A percentile compares a stretch with the other conserved stretches of the same genome.
Evolutionary conservation across 2,888 invertebrate species (phyloP).

Genomic region (Linyphia triangularis): DNA sequence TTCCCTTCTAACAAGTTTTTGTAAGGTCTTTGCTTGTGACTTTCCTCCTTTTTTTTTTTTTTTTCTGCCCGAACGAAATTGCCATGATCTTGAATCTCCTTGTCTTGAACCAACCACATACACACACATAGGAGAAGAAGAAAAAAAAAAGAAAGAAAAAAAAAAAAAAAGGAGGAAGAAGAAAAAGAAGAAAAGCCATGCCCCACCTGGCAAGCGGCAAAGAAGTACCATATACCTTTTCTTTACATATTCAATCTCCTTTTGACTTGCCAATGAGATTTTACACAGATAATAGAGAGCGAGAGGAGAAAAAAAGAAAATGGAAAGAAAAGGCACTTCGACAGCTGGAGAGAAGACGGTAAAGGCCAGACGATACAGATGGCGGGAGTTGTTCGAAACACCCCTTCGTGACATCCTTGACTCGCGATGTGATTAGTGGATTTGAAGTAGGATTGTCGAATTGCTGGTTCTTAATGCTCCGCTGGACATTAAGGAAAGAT

Average conservation of each 20-base stretch:
- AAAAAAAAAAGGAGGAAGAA: background rate
- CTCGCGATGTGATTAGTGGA: slow-evolving; percentile 28
- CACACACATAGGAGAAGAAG: no score
- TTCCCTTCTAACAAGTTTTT: no score
- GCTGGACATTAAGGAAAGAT: no score
- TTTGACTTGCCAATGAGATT: slow-evolving; percentile 71
- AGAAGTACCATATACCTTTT: slow-evolving; percentile 37
- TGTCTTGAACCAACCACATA: no score
- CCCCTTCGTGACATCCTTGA: slow-evolving; percentile 11
- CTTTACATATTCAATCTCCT: slow-evolving; percentile 58
- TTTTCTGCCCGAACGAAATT: background rate
- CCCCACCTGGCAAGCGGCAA: slow-evolving; percentile 58
- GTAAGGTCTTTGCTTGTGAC: no score
- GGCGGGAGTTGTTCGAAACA: slow-evolving; percentile 4
- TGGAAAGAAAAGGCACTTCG: slow-evolving; percentile 21
- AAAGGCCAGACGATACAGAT: slow-evolving; percentile 45
- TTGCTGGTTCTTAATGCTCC: no score
- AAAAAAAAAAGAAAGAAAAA: background rate
- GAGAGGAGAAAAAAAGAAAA: slow-evolving; percentile 43
- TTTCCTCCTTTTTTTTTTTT: background rate
- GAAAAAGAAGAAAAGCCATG: slow-evolving; percentile 17
- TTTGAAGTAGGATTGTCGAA: no score
- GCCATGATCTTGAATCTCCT: no score
- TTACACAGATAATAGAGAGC: slow-evolving; percentile 29
- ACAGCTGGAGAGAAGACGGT: slow-evolving; percentile 57